Evolutionary conservation across 2,113 vertebrate species (phyloP).

Genomic region (Oryzias celebensis): DNA sequence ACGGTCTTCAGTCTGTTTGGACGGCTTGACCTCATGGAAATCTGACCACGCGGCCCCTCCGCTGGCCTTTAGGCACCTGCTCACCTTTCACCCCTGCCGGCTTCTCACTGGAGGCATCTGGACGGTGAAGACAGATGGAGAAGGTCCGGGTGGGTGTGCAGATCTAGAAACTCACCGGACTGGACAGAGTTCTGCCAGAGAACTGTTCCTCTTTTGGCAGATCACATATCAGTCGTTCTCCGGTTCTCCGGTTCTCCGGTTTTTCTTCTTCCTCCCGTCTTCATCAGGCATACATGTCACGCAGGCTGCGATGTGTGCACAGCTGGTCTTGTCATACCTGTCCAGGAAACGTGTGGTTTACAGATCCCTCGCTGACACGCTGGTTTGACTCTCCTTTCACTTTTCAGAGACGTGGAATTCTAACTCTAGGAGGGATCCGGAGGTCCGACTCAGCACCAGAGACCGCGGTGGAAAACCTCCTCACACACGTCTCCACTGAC

Average conservation of each 20-base stretch:
- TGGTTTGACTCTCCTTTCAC: conserved; percentile 57
- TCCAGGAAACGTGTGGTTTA: conserved; percentile 73
- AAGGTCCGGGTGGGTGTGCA: conserved; percentile 35
- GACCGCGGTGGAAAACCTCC: conserved; percentile 51
- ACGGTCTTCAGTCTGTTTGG: conserved; percentile 21
- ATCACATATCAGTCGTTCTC: conserved; percentile 17
- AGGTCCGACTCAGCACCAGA: conserved; percentile 57
- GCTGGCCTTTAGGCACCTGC: conserved; percentile 71
- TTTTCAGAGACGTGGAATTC: conserved; percentile 68
- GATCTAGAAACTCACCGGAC: conserved; percentile 63
- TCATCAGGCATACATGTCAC: conserved; percentile 30
- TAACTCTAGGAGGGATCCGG: conserved; percentile 52
- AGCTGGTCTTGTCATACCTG: conserved; percentile 72
- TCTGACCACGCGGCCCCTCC: conserved; percentile 50
- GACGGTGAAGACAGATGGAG: conserved; percentile 48
- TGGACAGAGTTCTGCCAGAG: conserved; percentile 37
- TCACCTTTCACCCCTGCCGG: conserved; percentile 64
- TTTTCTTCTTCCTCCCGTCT: conserved; percentile 13
- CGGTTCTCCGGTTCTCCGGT: neutral
- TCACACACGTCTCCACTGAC: conserved; percentile 36
- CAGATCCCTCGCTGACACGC: conserved; percentile 65
- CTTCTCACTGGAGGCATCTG: conserved; percentile 58
- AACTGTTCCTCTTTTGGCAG: conserved; percentile 20
- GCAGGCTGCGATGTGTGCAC: conserved; percentile 70
- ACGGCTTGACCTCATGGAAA: conserved; percentile 55